A percentile compares a stretch with the other conserved stretches of the same genome.
These are phyloP conservation scores for Coturnix japonica DNA, from an alignment of 2,113 vertebrate genomes.

Conservation along the genomic window DNA sequence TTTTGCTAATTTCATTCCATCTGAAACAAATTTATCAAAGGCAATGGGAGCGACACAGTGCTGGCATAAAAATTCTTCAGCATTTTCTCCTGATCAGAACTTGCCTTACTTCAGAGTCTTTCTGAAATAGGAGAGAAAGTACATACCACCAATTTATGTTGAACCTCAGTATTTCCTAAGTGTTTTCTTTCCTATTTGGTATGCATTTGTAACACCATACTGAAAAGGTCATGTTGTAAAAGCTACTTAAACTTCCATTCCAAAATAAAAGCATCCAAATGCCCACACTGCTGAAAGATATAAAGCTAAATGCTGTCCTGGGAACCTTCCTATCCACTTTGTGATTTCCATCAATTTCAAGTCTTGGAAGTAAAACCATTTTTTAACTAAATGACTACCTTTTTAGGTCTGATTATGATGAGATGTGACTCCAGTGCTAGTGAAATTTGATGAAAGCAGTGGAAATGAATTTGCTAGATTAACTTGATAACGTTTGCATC, in stretches of 20 bases:
- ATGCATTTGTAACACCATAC: not conserved
- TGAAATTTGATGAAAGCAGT: not conserved
- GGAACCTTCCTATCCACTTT: not conserved
- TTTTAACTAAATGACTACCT: not conserved
- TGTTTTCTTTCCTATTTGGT: not conserved
- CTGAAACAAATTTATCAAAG: not conserved
- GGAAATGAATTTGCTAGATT: not conserved
- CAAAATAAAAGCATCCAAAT: not conserved
- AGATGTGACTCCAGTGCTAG: not conserved
- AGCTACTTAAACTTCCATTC: not conserved
- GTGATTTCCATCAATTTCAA: not conserved
- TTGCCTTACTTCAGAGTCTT: not conserved
- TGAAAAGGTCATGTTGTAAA: not conserved
- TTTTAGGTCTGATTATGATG: not conserved
- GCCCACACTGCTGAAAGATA: not conserved
- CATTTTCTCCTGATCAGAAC: not conserved
- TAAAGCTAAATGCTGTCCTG: not conserved
- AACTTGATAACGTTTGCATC: not conserved
- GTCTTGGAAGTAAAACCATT: not conserved
- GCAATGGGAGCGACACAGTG: not conserved
- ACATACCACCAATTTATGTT: not conserved
- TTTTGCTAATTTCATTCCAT: not conserved
- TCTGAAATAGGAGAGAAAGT: not conserved
- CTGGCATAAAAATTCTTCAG: not conserved
- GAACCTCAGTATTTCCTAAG: not conserved